Base-by-base conservation (phyloP, 2,113 vertebrate species). In the Saccopteryx bilineata region DNA sequence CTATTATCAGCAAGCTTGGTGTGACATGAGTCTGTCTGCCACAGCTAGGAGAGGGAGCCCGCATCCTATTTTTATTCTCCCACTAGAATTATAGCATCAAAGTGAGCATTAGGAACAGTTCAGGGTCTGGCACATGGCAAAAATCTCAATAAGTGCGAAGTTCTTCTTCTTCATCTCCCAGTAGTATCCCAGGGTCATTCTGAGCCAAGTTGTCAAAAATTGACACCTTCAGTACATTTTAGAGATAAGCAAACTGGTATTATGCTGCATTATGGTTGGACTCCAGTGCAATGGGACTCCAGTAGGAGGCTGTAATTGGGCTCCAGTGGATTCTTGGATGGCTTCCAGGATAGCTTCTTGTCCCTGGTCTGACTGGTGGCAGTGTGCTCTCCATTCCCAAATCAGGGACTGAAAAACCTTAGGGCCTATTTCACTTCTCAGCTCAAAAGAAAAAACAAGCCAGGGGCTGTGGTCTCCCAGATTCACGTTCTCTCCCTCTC, bases 131-230 rank as follows among this genome's bases (percentile, higher is more conserved):
- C 79, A 91, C 3, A 0, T 93, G 72, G 87, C 83, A 69, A 93
- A 87, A 91, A 84, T 46, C 72, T 81, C 76, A 39, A 1, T 58
- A 92, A 93, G 76, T 78, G 3, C 71, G 46, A 90, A 83, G 46
- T 95, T 96, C 68, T 84, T 91, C 39, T 96, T 94, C 50, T 92
- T 90, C 46, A 76, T 78, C 87, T 88, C 95, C 39, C 50, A 61
- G 1, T 56, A 95, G 91, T 94, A 66, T 86, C 54, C 68, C 33
- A 69, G 56, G 91, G 76, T 92, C 26, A 17, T 65, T 23, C 2
- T 69, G 68, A 96, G 58, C 88, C n/a, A 31, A 74, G 61, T 48
- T 85, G 28, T 85, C 54, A 83, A 83, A 94, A 82, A 95, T 75
- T 46, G 90, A 48, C 71, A 14, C 39, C 76, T 90, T 39, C 78